Conservation (phyloP, 2,888 invertebrate genomes). For the Drosophila subquinaria region DNA sequence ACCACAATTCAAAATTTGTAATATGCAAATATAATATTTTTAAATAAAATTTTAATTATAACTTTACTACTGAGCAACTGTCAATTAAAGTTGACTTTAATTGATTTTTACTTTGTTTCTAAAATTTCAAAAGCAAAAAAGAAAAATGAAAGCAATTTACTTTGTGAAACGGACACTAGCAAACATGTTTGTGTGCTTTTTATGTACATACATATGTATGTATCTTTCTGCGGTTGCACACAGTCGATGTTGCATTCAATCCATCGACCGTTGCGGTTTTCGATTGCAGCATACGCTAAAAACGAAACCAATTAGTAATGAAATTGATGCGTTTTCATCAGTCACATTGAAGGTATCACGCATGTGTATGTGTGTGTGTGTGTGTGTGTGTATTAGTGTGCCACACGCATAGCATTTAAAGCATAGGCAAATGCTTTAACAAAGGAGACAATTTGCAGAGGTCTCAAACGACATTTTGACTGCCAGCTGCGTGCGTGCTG, state of each 20-base stretch:
- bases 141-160: no score
- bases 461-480: constrained; percentile 16
- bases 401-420: constrained; percentile 5
- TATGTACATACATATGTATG: neutral
- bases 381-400: neutral
- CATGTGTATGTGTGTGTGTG: neutral
- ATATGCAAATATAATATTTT: no score
- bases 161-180: no score
- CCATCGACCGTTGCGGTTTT: constrained; percentile 23
- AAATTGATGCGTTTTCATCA: constrained; percentile 24
- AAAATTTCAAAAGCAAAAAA: no score
- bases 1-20: no score
- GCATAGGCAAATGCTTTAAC: constrained; percentile 14
- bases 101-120: no score
- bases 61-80: no score
- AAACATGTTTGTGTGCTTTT: neutral
- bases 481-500: constrained; percentile 41
- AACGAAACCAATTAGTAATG: constrained; percentile 35
- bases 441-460: constrained; percentile 17
- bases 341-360: constrained; percentile 2
- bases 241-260: constrained; percentile 18
- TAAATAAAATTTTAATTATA: no score
- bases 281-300: constrained; percentile 16
- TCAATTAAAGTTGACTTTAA: no score
- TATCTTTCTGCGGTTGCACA: constrained; percentile 3